Base-by-base conservation (phyloP, 2,113 vertebrate species). In the Archocentrus centrarchus region DNA sequence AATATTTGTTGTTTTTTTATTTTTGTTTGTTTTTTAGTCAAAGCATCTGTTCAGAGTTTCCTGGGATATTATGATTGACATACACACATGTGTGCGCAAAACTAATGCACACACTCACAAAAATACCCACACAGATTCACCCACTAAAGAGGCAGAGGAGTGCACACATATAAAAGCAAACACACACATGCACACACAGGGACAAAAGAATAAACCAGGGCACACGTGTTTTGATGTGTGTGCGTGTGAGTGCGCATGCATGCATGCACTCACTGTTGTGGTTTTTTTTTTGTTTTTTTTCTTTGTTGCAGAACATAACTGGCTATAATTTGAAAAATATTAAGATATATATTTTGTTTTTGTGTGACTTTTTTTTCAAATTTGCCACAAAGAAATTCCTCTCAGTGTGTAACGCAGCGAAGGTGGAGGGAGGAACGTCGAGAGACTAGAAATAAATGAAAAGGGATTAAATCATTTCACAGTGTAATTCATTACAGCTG, bases 11-110 rank as follows among this genome's bases (percentile, higher is more conserved):
- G 47, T 20, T 41, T 41, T 41, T 41, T 35, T 35, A 9, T 41
- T 41, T 41, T 35, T 35, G 6, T 35, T 35, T 35, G 35, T 7
- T 35, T 35, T 35, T 35, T 35, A 35, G 35, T 35, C 2, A 37
- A 77, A 59, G 77, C 85, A 84, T 80, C 75, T 84, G 84, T 81
- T 80, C 20, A 58, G 32, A 61, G 24, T 83, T 84, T 76, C 79
- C n/a, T 61, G 68, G 80, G 84, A 80, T 80, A 81, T 55, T 58
- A 68, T 79, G 63, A 79, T 82, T 77, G 76, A 86, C 61, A 53
- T 3, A 60, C 62, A 47, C 6, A 32, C 53, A 78, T 1, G 3
- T 11, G 2, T 5, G 14, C 5, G 14, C n/a, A 13, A 27, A 27
- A 30, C 24, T 60, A 24, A 30, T 17, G 27, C 15, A 30, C 18